These are phyloP conservation scores for Mormyrus hasselquistii DNA, from an alignment of 2,797 vertebrate species.

Conservation along the genomic window DNA sequence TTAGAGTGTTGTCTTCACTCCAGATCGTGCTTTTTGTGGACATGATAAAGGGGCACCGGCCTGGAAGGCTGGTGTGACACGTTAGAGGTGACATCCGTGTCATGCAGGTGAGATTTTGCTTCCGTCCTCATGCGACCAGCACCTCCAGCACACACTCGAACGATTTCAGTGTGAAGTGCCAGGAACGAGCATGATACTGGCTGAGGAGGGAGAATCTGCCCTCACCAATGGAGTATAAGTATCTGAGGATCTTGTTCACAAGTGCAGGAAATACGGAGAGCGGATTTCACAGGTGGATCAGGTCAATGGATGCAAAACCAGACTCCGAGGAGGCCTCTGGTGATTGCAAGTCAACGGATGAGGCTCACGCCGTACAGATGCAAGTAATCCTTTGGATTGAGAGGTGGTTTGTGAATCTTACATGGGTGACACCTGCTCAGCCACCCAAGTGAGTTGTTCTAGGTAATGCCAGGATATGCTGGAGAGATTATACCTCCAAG, in stretches of 20 bases:
- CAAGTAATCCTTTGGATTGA: background rate
- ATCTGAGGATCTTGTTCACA: background rate
- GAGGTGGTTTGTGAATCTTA: background rate
- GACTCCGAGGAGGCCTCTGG: background rate
- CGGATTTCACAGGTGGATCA: background rate
- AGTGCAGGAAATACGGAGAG: background rate
- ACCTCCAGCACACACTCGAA: background rate
- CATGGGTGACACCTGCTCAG: background rate
- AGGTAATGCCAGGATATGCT: background rate
- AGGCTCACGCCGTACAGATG: background rate
- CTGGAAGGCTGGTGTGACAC: background rate
- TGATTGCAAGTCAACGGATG: background rate
- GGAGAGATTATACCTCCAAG: background rate
- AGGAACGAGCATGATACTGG: background rate
- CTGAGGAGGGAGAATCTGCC: background rate
- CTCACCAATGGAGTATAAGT: background rate
- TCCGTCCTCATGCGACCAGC: background rate
- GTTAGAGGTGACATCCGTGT: background rate
- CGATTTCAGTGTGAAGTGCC: background rate
- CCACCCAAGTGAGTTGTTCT: background rate
- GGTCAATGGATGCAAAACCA: background rate
- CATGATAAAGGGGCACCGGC: background rate
- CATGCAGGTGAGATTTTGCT: background rate
- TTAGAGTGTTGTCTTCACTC: background rate
- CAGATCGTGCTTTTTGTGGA: background rate